Percentiles rank a stretch among this genome's conserved stretches.
These are phyloP conservation scores for Myotis planiceps DNA, from an alignment of 2,797 vertebrate genomes.

Conservation along the genomic window DNA sequence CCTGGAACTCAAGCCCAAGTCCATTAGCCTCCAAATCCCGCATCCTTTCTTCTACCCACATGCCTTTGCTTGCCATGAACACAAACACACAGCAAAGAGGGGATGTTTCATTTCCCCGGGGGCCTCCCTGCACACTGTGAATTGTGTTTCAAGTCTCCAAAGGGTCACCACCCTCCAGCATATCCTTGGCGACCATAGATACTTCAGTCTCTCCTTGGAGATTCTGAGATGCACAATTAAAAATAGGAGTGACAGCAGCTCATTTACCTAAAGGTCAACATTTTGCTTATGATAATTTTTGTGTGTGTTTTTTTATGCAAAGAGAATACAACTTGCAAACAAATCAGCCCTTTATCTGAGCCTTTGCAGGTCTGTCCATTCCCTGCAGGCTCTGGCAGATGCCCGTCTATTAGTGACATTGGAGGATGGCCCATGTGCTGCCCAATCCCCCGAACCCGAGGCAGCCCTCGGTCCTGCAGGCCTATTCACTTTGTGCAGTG, in stretches of 20 bases:
- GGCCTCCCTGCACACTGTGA: not conserved
- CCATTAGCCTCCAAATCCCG: not conserved
- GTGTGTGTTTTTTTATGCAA: not conserved
- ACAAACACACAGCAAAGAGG: no score
- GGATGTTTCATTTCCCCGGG: fast-evolving
- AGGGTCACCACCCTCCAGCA: not conserved
- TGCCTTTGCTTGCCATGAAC: not conserved
- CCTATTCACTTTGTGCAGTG: constrained; percentile 62
- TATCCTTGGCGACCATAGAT: not conserved
- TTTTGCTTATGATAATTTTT: not conserved
- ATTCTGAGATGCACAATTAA: not conserved
- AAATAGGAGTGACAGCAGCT: not conserved
- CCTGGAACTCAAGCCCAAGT: not conserved
- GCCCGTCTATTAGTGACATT: not conserved
- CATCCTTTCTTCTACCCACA: not conserved
- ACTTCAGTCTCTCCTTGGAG: not conserved
- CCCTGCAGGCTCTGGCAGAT: not conserved
- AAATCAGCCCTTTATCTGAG: not conserved
- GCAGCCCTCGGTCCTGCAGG: not conserved
- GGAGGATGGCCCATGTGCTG: not conserved
- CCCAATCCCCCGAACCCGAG: not conserved
- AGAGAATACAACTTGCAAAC: not conserved
- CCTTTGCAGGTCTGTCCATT: not conserved
- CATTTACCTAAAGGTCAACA: not conserved
- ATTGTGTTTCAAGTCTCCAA: not conserved